Evolutionary conservation across 2,797 vertebrate species (phyloP), one percentile per base, ranked within the genome.

Genomic region (Spheniscus humboldti): DNA sequence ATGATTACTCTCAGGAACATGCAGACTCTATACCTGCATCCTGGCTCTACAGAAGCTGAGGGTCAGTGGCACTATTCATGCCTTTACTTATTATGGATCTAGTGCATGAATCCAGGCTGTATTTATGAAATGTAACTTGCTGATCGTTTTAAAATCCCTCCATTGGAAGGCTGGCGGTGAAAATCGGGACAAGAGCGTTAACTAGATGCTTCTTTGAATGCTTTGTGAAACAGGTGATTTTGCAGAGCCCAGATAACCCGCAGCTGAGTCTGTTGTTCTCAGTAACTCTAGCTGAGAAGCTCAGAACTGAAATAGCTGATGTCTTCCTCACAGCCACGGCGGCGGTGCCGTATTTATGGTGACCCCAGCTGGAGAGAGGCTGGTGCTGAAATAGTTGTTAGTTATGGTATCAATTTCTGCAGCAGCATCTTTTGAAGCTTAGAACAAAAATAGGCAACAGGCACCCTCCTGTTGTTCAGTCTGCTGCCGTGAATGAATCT

Each of bases 341-440:
- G 19, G 82, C 9, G 0, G 64, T 59, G 81, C 60, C 0, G 8
- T 87, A 47, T 78, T 78, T 63, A 2, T 35, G 82, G 73, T 60
- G 91, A 81, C 92, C 89, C 37, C 92, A 89, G 25, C 53, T 69
- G 76, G 60, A 76, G 33, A 81, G 76, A 68, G 24, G 39, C 60
- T 41, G 35, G n/a, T 4, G 0, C 62, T 0, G 5, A 31, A 28
- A 47, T 24, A n/a, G 20, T 62, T 35, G 1, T 73, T 81, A 84
- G 78, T 73, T 76, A 52, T 30, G 77, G 91, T 71, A 87, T 60
- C 92, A 47, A 19, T 86, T 81, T 53, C 76, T 88, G 82, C 87
- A 91, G 92, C 91, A 83, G 74, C 85, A 18, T 79, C 81, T 79
- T 90, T 85, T 76, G 90, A 92, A 86, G 85, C 71, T 84, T 59